phyloP scores from a whole-genome alignment of 1,140 invertebrate genomes.

The Araneus ventricosus region DNA sequence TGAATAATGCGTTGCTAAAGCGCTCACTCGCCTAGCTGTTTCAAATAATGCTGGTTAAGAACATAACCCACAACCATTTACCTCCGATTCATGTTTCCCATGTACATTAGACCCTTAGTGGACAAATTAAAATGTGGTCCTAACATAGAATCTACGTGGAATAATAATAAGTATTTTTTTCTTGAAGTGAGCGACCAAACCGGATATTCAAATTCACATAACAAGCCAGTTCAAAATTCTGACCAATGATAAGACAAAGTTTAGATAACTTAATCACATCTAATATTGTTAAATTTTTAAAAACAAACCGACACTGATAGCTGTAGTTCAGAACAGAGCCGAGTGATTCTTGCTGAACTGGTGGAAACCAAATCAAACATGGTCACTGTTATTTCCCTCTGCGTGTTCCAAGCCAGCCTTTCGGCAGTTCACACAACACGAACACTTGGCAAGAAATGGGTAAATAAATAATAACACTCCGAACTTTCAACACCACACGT shows the following conservation, averaged over 20 bases:
- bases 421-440: not conserved
- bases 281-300: not conserved
- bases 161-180: too few relatives aligned
- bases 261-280: too few relatives aligned
- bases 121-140: too few relatives aligned
- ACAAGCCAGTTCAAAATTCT: too few relatives aligned
- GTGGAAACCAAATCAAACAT: conserved; percentile 9
- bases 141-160: not conserved
- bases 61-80: not conserved
- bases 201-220: too few relatives aligned
- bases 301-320: not conserved
- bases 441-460: not conserved
- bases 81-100: not conserved
- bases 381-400: not conserved
- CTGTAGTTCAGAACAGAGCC: not conserved
- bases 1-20: too few relatives aligned
- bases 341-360: not conserved
- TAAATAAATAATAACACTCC: conserved; percentile 55
- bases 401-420: not conserved
- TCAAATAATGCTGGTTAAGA: too few relatives aligned
- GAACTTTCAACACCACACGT: conserved; percentile 36
- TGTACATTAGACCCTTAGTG: too few relatives aligned
- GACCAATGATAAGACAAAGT: too few relatives aligned
- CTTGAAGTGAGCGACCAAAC: too few relatives aligned
- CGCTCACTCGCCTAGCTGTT: too few relatives aligned